Conservation (phyloP, 1,140 invertebrate genomes). For the Acromyrmex charruanus region DNA sequence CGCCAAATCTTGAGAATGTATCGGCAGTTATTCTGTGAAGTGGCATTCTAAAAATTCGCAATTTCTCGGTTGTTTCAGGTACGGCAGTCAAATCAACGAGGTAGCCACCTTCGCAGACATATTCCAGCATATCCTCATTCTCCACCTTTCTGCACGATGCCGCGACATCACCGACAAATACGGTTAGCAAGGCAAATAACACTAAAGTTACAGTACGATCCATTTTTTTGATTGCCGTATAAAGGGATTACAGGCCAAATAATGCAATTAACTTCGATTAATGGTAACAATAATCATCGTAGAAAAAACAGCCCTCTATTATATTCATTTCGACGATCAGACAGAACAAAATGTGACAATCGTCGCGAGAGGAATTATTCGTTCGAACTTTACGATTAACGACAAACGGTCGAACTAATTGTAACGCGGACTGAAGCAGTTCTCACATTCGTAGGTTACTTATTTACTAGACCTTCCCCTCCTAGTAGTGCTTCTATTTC, state of each 20-base stretch:
- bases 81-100: conserved; percentile 76
- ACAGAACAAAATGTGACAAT: neutral
- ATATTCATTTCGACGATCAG: conserved; percentile 10
- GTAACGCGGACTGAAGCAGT: conserved; percentile 80
- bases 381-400: conserved; percentile 37
- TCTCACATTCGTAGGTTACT: conserved; percentile 83
- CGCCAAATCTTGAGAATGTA: conserved; percentile 79
- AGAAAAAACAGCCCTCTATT: neutral
- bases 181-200: conserved; percentile 47
- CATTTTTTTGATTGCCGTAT: conserved; percentile 41
- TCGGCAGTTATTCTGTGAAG: conserved; percentile 72
- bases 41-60: conserved; percentile 79
- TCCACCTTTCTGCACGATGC: conserved; percentile 73
- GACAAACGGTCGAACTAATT: conserved; percentile 67
- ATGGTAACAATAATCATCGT: neutral
- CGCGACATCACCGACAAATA: conserved; percentile 55
- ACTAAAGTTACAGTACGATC: conserved; percentile 34
- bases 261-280: neutral
- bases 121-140: conserved; percentile 81
- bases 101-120: conserved; percentile 78
- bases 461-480: conserved; percentile 83
- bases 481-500: conserved; percentile 52
- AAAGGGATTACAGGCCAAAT: neutral
- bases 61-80: conserved; percentile 76
- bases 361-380: conserved; percentile 60